Evolutionary conservation across 1,140 invertebrate species (phyloP), one percentile per base, ranked within the genome.

Genomic region (Chionoecetes opilio): DNA sequence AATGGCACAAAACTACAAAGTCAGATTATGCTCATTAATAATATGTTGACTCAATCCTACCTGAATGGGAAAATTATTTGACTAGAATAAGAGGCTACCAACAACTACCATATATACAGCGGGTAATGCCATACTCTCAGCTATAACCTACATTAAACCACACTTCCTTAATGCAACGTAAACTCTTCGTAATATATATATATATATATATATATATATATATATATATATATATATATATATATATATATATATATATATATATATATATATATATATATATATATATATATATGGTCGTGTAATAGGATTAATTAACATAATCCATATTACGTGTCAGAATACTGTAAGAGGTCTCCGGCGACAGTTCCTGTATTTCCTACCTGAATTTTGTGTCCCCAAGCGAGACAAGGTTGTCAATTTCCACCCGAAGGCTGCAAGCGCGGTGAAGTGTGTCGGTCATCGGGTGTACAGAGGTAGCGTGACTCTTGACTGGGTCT

Each of bases 171-270:
- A 75, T 75, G 63, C 63, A 75, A 75, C 63, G 63, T 26, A 75
- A 75, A 75, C 63, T 75, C 63, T 75, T 87, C n/a, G 21, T 32
- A 87, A 8, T 21, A 87, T 35, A 35, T 34, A 32, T 87, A 32
- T 11, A 5, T 87, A 35, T 35, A 87, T 34, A 87, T 87, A 87
- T 87, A 87, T 87, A 87, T 87, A 87, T 87, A 87, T 87, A 87
- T 87, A 87, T 87, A 87, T 87, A 87, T 87, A 87, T 87, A 87
- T 87, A 87, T 87, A 87, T 87, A 87, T 87, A 87, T 89, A 93
- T 93, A 93, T 85, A 38, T 93, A 93, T 93, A 34, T 84, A 93
- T 93, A 32, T 93, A 35, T 84, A 93, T 93, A 93, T 93, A 82
- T 93, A 93, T 46, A 41, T 85, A 87, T 86, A 84, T 86, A 32